These are phyloP conservation scores for Heliconius nattereri DNA, from an alignment of 1,140 invertebrate species.

Conservation along the genomic window DNA sequence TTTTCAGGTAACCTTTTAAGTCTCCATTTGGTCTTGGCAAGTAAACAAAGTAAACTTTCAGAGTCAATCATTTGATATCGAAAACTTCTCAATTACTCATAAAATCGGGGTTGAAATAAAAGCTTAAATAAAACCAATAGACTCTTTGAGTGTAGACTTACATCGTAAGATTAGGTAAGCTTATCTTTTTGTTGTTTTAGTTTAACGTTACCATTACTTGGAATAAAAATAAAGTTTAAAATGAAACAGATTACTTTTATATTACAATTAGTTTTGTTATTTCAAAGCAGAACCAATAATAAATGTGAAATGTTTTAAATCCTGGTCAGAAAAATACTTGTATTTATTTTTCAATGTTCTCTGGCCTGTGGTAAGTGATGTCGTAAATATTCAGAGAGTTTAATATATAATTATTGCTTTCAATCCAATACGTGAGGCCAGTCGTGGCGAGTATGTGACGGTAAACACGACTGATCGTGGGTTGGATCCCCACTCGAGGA, in stretches of 20 bases:
- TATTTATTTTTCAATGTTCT: too few relatives aligned
- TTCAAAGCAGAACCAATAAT: too few relatives aligned
- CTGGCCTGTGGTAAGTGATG: too few relatives aligned
- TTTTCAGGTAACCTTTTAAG: slow-evolving; percentile 21
- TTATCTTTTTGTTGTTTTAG: slow-evolving; percentile 18
- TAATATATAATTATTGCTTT: too few relatives aligned
- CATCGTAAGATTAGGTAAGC: neutral
- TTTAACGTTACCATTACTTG: slow-evolving; percentile 17
- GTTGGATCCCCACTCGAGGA: too few relatives aligned
- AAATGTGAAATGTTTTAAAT: too few relatives aligned
- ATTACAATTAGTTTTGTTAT: neutral
- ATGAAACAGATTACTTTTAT: neutral
- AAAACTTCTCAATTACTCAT: slow-evolving; percentile 15
- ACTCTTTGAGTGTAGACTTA: slow-evolving; percentile 13
- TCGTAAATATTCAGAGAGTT: too few relatives aligned
- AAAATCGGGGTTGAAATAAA: slow-evolving; percentile 24
- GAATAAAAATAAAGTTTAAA: neutral
- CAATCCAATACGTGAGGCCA: too few relatives aligned
- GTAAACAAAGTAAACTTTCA: neutral
- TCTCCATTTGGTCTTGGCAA: neutral
- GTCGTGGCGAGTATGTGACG: too few relatives aligned
- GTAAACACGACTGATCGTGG: too few relatives aligned
- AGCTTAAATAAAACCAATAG: slow-evolving; percentile 20
- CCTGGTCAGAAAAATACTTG: too few relatives aligned
- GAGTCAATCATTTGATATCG: slow-evolving; percentile 18